A percentile compares a stretch with the other conserved stretches of the same genome.
phyloP scores from a whole-genome alignment of 2,113 vertebrate species.

The Upupa epops region DNA sequence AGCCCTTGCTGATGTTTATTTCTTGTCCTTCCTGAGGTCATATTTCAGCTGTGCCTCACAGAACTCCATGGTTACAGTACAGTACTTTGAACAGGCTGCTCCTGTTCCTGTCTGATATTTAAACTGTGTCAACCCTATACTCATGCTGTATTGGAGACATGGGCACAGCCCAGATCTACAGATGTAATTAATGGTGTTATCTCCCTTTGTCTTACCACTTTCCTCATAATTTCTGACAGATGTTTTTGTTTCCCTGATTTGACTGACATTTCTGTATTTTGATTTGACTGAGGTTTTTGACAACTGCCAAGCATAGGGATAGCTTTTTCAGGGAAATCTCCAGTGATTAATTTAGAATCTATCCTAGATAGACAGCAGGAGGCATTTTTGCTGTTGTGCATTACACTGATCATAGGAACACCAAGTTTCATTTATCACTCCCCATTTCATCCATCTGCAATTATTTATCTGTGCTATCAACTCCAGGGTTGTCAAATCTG shows the following conservation, averaged over 20 bases:
- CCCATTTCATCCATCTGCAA: background rate
- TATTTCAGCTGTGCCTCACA: background rate
- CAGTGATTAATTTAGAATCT: background rate
- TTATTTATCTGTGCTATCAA: constrained; percentile 16
- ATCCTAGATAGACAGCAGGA: background rate
- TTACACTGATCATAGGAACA: background rate
- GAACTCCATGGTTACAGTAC: background rate
- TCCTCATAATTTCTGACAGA: background rate
- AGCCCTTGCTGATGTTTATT: background rate
- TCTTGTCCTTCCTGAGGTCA: background rate
- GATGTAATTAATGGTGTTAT: background rate
- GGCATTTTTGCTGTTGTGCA: background rate
- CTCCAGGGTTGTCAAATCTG: background rate
- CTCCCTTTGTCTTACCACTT: background rate
- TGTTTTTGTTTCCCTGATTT: background rate
- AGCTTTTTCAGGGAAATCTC: background rate
- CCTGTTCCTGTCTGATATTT: background rate
- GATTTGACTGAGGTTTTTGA: background rate
- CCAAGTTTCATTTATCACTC: background rate
- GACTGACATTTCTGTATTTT: background rate
- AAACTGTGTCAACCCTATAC: background rate
- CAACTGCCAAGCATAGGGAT: background rate
- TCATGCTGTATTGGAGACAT: rapidly evolving
- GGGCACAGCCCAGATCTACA: background rate
- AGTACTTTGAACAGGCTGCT: background rate